These are phyloP conservation scores for Isurus oxyrinchus DNA, from an alignment of 2,113 vertebrate species.

Conservation along the genomic window DNA sequence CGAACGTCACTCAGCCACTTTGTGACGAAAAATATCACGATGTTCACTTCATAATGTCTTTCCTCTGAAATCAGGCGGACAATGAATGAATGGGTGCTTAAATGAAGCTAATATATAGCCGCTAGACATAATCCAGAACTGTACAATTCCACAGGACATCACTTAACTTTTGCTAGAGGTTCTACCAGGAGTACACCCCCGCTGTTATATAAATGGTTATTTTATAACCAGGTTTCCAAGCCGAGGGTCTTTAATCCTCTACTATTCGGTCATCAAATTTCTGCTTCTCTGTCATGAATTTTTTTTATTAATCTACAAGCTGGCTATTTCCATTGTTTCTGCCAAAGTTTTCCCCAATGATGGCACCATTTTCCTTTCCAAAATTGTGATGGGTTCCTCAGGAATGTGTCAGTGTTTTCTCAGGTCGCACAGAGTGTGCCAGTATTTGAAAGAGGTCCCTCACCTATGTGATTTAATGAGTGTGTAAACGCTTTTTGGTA, in stretches of 20 bases:
- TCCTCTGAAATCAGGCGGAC: neutral
- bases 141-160: neutral
- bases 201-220: neutral
- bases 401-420: neutral
- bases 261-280: neutral
- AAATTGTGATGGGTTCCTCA: neutral
- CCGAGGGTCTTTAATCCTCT: neutral
- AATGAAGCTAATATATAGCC: neutral
- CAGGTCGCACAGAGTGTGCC: neutral
- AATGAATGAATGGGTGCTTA: neutral
- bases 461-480: too few relatives aligned
- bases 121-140: neutral
- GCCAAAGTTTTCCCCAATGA: neutral
- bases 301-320: neutral
- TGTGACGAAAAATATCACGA: conserved; percentile 8
- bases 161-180: neutral
- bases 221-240: neutral
- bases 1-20: neutral
- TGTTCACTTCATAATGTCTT: conserved; percentile 27
- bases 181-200: neutral
- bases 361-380: neutral
- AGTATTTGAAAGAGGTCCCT: too few relatives aligned
- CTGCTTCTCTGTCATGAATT: neutral
- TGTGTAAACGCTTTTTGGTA: too few relatives aligned
- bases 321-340: neutral